Evolutionary conservation across 2,888 invertebrate species (phyloP).

Genomic region (Buathra laborator): DNA sequence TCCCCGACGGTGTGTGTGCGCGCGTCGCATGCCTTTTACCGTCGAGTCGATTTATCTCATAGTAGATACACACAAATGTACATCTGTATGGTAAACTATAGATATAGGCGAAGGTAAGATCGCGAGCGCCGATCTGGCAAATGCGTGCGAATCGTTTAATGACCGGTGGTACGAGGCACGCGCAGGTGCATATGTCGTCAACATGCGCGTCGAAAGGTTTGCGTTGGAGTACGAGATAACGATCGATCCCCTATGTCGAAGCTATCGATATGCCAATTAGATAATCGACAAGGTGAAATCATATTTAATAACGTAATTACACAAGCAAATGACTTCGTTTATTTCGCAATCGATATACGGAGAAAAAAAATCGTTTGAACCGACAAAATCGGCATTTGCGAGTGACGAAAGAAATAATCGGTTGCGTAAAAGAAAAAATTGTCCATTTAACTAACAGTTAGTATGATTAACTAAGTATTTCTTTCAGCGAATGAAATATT

Average conservation of each 20-base stretch:
- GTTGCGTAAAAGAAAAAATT: not conserved
- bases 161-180: constrained; percentile 28
- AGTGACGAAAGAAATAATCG: not conserved
- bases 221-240: constrained; percentile 42
- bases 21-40: not conserved
- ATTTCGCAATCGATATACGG: not conserved
- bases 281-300: not conserved
- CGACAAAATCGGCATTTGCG: too few relatives aligned
- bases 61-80: constrained; percentile 8
- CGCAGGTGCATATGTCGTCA: constrained; percentile 49
- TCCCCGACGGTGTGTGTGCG: not conserved
- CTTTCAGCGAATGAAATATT: too few relatives aligned
- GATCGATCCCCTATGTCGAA: constrained; percentile 2
- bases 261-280: constrained; percentile 10
- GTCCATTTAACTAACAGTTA: too few relatives aligned
- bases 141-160: constrained; percentile 63
- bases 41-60: constrained; percentile 9
- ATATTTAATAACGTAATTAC: not conserved
- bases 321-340: not conserved
- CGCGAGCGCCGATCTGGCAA: constrained; percentile 54
- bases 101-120: constrained; percentile 48
- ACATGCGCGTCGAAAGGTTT: constrained; percentile 34
- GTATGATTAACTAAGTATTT: too few relatives aligned
- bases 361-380: not conserved
- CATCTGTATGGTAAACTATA: constrained; percentile 14